Evolutionary conservation across 2,113 vertebrate species (phyloP), one percentile per base, ranked within the genome.

Genomic region (Pelvicachromis taeniatus): DNA sequence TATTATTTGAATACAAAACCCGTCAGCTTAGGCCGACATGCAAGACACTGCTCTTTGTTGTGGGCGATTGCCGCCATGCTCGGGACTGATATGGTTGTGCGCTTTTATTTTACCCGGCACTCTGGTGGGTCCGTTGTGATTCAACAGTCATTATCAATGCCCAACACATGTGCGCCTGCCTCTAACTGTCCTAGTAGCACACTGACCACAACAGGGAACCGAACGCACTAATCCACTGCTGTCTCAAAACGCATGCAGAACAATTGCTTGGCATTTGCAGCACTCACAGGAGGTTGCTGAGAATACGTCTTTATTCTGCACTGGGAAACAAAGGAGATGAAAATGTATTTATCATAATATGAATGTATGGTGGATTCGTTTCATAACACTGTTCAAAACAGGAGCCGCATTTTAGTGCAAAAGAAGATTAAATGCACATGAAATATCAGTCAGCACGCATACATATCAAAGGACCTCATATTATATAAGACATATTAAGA

Each of bases 131-230:
- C 86, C 38, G 17, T 82, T 81, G 88, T 88, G 87, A 90, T 92
- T 93, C 89, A 81, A 31, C 84, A 88, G 90, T 93, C 92, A 95
- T 96, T 94, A 96, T 95, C 94, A 94, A 92, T 84, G 88, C 85
- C 91, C 84, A 90, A 90, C 93, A 95, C 92, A 94, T 94, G 94
- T 94, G 85, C 9, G 92, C 84, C 82, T 85, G 91, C 77, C 88
- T 91, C 84, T 86, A 40, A 88, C 82, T 84, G 91, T 88, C 83
- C 89, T 88, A 63, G 88, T 92, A 91, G 92, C 92, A 86, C 89
- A 90, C 86, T 93, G 93, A 94, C 93, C 91, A 93, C 88, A 85
- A 90, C 88, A 53, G 91, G 85, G 88, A 83, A 91, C 78, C 81
- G 61, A 91, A 84, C 50, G 50, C 87, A 16, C 93, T 92, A 95